Percentiles rank a stretch among this genome's conserved stretches.
Evolutionary conservation across 2,113 vertebrate species (phyloP).

Genomic region (Regulus satrapa): DNA sequence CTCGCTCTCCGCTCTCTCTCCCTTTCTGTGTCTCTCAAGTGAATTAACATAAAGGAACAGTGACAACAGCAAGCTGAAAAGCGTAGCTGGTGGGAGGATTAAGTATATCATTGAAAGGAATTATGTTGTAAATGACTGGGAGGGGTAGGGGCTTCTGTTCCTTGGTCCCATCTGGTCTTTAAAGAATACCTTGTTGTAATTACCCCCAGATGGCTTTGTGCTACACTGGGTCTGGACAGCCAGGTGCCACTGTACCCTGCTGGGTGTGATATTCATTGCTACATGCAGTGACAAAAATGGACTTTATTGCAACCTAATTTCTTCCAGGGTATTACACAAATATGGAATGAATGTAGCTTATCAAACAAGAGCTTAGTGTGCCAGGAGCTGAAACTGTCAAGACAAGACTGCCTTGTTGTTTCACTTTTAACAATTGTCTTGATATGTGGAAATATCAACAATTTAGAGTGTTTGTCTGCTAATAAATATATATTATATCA

Average conservation of each 20-base stretch:
- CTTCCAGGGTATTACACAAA: slow-evolving; percentile 83
- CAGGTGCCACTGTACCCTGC: slow-evolving; percentile 96
- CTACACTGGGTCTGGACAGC: slow-evolving; percentile 84
- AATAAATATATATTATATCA: slow-evolving; percentile 40
- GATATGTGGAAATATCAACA: slow-evolving; percentile 49
- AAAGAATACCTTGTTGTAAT: slow-evolving; percentile 99
- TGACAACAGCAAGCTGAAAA: slow-evolving; percentile 90
- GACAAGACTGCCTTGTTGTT: slow-evolving; percentile 65
- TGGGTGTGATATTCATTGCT: slow-evolving; percentile 89
- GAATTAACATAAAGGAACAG: slow-evolving; percentile 98
- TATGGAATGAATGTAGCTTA: slow-evolving; percentile 75
- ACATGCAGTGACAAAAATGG: slow-evolving; percentile 81
- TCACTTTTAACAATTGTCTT: slow-evolving; percentile 44
- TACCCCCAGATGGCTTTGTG: slow-evolving; percentile 98
- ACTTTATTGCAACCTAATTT: slow-evolving; percentile 88
- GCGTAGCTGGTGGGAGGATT: slow-evolving; percentile 98
- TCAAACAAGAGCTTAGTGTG: slow-evolving; percentile 64
- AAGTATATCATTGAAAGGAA: slow-evolving; percentile 99
- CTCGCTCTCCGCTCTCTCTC: slow-evolving; percentile 41
- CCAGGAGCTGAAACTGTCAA: slow-evolving; percentile 53
- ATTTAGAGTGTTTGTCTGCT: slow-evolving; percentile 9
- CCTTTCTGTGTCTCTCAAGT: slow-evolving; percentile 72
- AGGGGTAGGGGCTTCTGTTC: slow-evolving; percentile 84
- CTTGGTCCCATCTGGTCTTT: slow-evolving; percentile 96
- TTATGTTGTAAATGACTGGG: slow-evolving; percentile 98